Evolutionary conservation across 2,797 vertebrate genomes (phyloP).

Genomic region (Lagodon rhomboides): DNA sequence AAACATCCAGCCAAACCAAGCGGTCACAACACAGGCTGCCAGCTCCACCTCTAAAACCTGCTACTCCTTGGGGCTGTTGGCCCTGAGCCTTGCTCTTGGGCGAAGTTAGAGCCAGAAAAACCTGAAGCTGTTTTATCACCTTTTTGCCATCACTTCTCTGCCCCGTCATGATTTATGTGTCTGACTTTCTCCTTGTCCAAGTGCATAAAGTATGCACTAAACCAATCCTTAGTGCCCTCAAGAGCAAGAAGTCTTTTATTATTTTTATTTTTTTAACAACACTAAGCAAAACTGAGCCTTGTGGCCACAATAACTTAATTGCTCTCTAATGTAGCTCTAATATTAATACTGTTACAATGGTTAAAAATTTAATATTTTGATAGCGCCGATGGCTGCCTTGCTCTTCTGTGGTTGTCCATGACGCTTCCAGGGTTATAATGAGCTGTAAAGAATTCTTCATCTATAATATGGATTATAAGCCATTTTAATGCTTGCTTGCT

Average conservation of each 20-base stretch:
- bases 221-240: not conserved
- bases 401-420: not conserved
- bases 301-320: not conserved
- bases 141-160: too few species aligned
- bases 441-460: slow-evolving; percentile 1
- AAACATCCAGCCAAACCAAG: slow-evolving; percentile 10
- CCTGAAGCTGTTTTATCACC: too few species aligned
- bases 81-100: slow-evolving; percentile 39
- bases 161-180: not conserved
- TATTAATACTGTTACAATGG: not conserved
- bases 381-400: not conserved
- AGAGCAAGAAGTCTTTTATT: not conserved
- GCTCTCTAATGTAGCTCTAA: not conserved
- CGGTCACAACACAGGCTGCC: slow-evolving; percentile 33
- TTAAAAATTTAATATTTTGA: not conserved
- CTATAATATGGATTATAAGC: not conserved
- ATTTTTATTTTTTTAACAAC: not conserved
- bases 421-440: not conserved
- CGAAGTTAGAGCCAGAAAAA: not conserved
- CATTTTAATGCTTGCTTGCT: not conserved
- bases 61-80: slow-evolving; percentile 60
- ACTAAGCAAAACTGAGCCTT: slow-evolving; percentile 7
- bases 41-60: not conserved
- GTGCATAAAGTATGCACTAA: not conserved
- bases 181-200: too few species aligned